These are phyloP conservation scores for Sander lucioperca DNA, from an alignment of 2,113 vertebrate species.

Conservation along the genomic window DNA sequence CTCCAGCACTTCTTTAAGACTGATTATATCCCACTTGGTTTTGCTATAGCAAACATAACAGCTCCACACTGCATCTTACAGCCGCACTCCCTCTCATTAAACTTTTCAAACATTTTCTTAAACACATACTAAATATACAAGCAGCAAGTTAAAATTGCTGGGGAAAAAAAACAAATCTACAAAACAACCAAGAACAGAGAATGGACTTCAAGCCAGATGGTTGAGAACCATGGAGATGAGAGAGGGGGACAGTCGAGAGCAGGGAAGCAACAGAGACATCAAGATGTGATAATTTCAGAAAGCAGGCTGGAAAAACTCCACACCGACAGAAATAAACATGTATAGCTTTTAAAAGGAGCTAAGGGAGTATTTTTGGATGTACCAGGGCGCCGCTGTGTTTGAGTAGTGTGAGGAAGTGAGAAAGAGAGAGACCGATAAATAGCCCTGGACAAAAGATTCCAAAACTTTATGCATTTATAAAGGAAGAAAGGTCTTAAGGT, in stretches of 20 bases:
- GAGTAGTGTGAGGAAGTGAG: neutral
- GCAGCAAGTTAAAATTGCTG: conserved; percentile 23
- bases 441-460: neutral
- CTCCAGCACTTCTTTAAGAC: conserved; percentile 14
- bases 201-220: conserved; percentile 65
- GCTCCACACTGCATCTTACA: conserved; percentile 16
- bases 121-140: conserved; percentile 52
- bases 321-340: conserved; percentile 58
- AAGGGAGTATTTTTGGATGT: conserved; percentile 66
- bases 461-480: conserved; percentile 36
- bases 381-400: conserved; percentile 2
- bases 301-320: conserved; percentile 38
- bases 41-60: conserved; percentile 19
- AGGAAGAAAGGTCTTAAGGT: conserved; percentile 29
- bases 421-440: conserved; percentile 12
- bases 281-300: conserved; percentile 56
- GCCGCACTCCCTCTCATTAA: neutral
- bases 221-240: conserved; percentile 47
- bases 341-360: conserved; percentile 40
- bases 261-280: conserved; percentile 57
- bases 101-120: conserved; percentile 8
- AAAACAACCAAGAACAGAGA: conserved; percentile 33
- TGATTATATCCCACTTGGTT: conserved; percentile 32
- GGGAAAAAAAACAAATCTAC: neutral
- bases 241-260: conserved; percentile 25